Percentiles rank a stretch among this genome's conserved stretches.
These are phyloP conservation scores for Agrochola litura DNA, from an alignment of 2,888 invertebrate genomes.

Conservation along the genomic window DNA sequence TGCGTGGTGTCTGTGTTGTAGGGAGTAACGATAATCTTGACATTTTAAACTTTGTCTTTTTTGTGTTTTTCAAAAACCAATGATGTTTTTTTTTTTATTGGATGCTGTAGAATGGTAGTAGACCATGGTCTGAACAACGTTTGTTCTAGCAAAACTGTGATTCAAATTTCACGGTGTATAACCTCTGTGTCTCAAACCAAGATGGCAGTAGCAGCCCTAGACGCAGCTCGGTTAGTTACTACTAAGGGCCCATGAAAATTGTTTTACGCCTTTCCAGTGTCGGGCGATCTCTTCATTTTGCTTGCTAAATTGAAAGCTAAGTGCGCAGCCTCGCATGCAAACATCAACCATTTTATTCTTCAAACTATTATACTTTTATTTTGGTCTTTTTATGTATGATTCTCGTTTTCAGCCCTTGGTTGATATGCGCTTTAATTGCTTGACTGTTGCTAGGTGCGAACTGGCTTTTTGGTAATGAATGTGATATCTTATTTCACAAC, in stretches of 20 bases:
- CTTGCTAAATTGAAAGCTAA: constrained; percentile 80
- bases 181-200: background rate
- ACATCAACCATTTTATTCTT: constrained; percentile 41
- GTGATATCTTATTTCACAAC: background rate
- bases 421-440: background rate
- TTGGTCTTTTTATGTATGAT: background rate
- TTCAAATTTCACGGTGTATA: no score
- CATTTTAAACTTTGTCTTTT: no score
- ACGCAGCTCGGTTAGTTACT: constrained; percentile 78
- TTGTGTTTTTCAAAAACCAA: no score
- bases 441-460: no score
- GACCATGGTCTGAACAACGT: no score
- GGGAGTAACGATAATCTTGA: no score
- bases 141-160: no score
- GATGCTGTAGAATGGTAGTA: no score
- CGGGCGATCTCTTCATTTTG: constrained; percentile 83
- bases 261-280: constrained; percentile 90
- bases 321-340: constrained; percentile 50
- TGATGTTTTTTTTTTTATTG: no score
- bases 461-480: background rate
- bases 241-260: constrained; percentile 86
- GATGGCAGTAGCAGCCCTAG: constrained; percentile 74
- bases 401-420: background rate
- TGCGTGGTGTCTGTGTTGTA: no score
- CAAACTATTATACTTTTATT: constrained; percentile 16